Evolutionary conservation across 2,888 invertebrate species (phyloP).

Genomic region (Philaethria dido): DNA sequence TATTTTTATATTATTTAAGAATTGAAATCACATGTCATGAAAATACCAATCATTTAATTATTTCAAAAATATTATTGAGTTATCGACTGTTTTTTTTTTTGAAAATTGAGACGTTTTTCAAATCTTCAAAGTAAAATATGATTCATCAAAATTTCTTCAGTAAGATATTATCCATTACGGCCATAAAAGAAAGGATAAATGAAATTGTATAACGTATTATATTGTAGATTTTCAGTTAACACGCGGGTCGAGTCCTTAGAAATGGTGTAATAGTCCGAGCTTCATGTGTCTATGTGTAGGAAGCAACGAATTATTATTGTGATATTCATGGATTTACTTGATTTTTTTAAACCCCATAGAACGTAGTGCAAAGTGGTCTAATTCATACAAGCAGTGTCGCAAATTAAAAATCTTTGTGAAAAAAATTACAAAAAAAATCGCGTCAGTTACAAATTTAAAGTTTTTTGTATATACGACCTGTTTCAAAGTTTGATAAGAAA

Average conservation of each 20-base stretch:
- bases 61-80: too few relatives aligned
- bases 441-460: too few relatives aligned
- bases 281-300: conserved; percentile 40
- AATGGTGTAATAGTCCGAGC: conserved; percentile 40
- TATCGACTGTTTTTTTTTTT: neutral
- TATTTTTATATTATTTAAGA: too few relatives aligned
- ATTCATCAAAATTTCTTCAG: conserved; percentile 12
- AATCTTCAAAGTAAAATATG: too few relatives aligned
- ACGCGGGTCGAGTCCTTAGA: neutral
- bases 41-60: too few relatives aligned
- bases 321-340: conserved; percentile 47
- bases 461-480: neutral
- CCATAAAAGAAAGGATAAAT: neutral
- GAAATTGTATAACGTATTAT: neutral
- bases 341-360: conserved; percentile 34
- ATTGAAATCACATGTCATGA: neutral
- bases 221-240: neutral
- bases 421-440: neutral
- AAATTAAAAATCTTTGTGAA: neutral
- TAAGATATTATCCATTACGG: neutral
- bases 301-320: conserved; percentile 53
- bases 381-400: neutral
- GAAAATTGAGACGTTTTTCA: too few relatives aligned
- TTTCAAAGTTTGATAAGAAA: neutral
- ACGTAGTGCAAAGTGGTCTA: neutral